Evolutionary conservation across 92 coral and sea anemone species (phyloP).

Genomic region (Siderastrea siderea): DNA sequence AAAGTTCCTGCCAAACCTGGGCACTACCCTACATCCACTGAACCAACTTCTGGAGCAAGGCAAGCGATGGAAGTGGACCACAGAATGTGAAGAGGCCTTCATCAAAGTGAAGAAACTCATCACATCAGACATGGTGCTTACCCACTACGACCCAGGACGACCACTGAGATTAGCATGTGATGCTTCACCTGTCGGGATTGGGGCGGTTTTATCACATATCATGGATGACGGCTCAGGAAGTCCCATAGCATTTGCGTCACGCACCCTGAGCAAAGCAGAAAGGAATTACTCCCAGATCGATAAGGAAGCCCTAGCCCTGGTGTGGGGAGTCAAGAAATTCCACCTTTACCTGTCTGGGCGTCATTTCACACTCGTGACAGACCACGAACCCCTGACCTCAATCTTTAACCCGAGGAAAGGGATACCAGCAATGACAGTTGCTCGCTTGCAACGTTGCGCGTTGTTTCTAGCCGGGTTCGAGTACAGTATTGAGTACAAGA

Average conservation of each 20-base stretch:
- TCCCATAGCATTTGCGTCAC: not conserved
- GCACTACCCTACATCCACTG: constrained; percentile 64
- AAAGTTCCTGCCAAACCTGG: constrained; percentile 65
- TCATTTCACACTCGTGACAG: constrained; percentile 49
- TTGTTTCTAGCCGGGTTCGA: too few relatives aligned
- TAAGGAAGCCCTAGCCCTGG: constrained; percentile 67
- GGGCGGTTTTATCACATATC: constrained; percentile 58
- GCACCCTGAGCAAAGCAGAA: constrained; percentile 24
- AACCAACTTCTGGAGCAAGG: constrained; percentile 56
- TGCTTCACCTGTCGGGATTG: constrained; percentile 68
- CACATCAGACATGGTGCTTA: constrained; percentile 57
- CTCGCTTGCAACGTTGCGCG: not conserved
- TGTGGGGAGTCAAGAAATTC: constrained; percentile 69
- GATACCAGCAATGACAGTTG: constrained; percentile 71
- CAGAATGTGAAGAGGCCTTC: constrained; percentile 45
- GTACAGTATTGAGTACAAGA: too few relatives aligned
- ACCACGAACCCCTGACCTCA: constrained; percentile 39
- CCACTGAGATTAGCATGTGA: constrained; percentile 67
- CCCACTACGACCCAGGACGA: constrained; percentile 65
- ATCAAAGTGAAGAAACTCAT: constrained; percentile 34
- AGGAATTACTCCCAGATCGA: constrained; percentile 69
- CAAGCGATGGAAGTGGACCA: constrained; percentile 59
- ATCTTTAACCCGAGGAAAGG: constrained; percentile 66
- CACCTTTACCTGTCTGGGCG: constrained; percentile 46
- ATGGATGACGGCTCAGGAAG: constrained; percentile 12